phyloP scores from a whole-genome alignment of 2,113 vertebrate species.

The Athene cunicularia region DNA sequence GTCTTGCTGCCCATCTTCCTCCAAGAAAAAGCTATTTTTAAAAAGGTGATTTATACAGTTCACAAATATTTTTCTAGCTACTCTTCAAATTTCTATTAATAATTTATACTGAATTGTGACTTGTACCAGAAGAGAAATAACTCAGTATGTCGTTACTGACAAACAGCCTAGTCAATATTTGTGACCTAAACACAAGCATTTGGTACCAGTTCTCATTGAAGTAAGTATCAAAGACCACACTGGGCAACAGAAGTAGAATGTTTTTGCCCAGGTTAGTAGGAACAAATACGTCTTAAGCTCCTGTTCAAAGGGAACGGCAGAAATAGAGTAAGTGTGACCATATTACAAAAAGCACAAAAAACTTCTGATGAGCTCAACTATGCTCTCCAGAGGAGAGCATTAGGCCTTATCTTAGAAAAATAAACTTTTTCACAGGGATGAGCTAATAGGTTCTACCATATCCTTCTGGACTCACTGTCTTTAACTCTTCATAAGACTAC shows the following conservation, averaged over 20 bases:
- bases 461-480: not conserved
- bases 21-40: constrained; percentile 53
- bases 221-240: not conserved
- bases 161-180: not conserved
- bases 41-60: constrained; percentile 16
- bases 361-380: not conserved
- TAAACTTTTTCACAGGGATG: not conserved
- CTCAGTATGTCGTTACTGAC: not conserved
- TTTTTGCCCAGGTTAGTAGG: not conserved
- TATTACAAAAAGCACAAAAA: not conserved
- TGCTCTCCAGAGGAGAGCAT: not conserved
- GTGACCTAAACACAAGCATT: not conserved
- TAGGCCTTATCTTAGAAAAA: not conserved
- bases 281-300: not conserved
- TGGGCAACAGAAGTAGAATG: not conserved
- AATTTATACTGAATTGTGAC: not conserved
- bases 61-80: constrained; percentile 33
- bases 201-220: not conserved
- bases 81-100: constrained; percentile 7
- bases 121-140: not conserved
- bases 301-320: not conserved
- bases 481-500: not conserved
- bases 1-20: constrained; percentile 16
- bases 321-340: not conserved
- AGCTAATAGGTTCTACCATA: not conserved